phyloP scores from a whole-genome alignment of 2,797 vertebrate genomes.

The Emys orbicularis region DNA sequence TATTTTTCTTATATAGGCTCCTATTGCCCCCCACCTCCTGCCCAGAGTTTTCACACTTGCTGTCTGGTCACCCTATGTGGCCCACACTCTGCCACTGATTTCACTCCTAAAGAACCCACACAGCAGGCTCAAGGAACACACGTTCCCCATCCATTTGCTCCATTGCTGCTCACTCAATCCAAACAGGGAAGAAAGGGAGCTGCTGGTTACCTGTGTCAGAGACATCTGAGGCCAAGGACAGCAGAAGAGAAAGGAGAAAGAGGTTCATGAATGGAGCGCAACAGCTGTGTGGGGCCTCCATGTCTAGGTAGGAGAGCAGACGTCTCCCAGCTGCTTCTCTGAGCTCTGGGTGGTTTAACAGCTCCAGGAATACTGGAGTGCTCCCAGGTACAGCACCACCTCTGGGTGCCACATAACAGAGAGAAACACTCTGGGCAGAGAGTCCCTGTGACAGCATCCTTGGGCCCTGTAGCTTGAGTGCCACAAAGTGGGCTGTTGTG shows the following conservation, averaged over 20 bases:
- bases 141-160: not conserved
- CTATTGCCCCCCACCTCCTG: no score
- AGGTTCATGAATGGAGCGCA: conserved; percentile 44
- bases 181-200: not conserved
- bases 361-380: not conserved
- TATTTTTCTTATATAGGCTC: no score
- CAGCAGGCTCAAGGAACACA: not conserved
- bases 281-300: not conserved
- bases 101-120: not conserved
- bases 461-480: not conserved
- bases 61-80: no score
- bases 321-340: not conserved
- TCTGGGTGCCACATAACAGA: not conserved
- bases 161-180: not conserved
- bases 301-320: not conserved
- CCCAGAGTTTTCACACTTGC: no score
- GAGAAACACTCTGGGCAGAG: not conserved
- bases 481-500: not conserved
- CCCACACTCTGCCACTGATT: not conserved
- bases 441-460: not conserved
- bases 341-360: not conserved
- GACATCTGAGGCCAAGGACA: conserved; percentile 80
- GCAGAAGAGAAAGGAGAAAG: conserved; percentile 75
- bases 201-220: conserved; percentile 84
- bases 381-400: not conserved